Evolutionary conservation across 2,797 vertebrate species (phyloP).

Genomic region (Stomatorhinus walkeri): DNA sequence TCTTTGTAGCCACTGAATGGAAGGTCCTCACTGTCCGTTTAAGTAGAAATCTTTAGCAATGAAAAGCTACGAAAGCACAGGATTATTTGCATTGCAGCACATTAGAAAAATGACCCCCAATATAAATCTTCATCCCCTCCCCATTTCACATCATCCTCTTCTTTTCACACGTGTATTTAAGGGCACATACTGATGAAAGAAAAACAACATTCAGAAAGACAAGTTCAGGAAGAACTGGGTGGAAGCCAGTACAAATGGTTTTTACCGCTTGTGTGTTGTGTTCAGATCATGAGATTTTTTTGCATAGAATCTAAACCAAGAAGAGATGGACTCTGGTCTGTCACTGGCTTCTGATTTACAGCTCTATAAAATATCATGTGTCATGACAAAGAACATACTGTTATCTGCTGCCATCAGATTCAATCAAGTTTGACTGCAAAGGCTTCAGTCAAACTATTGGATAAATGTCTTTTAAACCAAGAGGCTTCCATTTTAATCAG

Average conservation of each 20-base stretch:
- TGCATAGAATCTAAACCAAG: neutral
- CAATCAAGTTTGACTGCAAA: neutral
- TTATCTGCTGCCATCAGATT: neutral
- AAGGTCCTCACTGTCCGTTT: neutral
- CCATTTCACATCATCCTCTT: neutral
- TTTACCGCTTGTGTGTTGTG: neutral
- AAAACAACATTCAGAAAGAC: neutral
- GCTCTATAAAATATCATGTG: neutral
- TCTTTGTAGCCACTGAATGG: neutral
- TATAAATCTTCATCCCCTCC: neutral
- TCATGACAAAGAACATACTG: neutral
- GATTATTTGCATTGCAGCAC: neutral
- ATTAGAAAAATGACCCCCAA: neutral
- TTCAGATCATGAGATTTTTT: neutral
- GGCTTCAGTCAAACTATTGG: neutral
- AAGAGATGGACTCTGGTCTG: neutral
- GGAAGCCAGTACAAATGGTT: neutral
- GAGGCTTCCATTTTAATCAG: neutral
- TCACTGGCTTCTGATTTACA: neutral
- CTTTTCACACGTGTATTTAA: neutral
- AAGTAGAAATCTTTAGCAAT: neutral
- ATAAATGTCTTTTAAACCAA: neutral
- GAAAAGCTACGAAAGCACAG: neutral
- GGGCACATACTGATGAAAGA: neutral
- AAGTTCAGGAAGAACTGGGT: slow-evolving; percentile 6